These are phyloP conservation scores for Rousettus madagascariensis DNA, from an alignment of 2,797 vertebrate species.

Conservation along the genomic window DNA sequence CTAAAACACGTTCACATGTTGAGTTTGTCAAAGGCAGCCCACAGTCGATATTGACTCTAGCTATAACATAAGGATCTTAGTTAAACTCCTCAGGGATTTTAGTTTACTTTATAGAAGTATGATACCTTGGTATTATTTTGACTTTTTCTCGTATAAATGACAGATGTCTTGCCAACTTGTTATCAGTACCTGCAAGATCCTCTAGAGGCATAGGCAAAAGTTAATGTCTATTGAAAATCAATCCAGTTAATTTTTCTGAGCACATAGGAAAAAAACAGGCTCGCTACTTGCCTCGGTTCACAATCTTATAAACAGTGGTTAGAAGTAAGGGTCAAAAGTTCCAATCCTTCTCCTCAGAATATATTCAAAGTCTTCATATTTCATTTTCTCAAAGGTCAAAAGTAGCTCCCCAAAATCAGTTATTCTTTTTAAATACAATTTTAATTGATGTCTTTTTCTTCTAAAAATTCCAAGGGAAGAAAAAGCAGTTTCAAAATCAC, in stretches of 20 bases:
- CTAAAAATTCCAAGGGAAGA: conserved; percentile 45
- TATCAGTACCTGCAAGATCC: conserved; percentile 50
- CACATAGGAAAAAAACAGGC: neutral
- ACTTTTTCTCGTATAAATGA: conserved; percentile 24
- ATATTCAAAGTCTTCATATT: conserved; percentile 54
- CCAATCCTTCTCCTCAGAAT: conserved; percentile 9
- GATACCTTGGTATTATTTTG: conserved; percentile 7
- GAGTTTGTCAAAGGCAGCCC: neutral
- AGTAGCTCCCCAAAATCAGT: neutral
- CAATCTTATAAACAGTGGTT: conserved; percentile 55
- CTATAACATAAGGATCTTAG: neutral
- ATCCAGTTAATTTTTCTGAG: conserved; percentile 50
- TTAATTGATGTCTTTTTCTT: conserved; percentile 58
- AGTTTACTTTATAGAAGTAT: neutral
- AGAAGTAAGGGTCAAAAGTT: conserved; percentile 49
- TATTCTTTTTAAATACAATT: conserved; percentile 49
- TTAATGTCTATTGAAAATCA: conserved; percentile 56
- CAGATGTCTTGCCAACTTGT: neutral
- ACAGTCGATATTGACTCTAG: neutral
- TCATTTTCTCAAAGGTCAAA: conserved; percentile 42
- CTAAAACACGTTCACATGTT: neutral
- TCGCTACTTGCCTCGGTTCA: conserved; percentile 2
- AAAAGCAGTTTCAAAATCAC: conserved; percentile 59
- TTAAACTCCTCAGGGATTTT: neutral
- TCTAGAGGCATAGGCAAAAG: neutral